Base-by-base conservation (phyloP, 1,140 invertebrate genomes). In the Ooceraea biroi region DNA sequence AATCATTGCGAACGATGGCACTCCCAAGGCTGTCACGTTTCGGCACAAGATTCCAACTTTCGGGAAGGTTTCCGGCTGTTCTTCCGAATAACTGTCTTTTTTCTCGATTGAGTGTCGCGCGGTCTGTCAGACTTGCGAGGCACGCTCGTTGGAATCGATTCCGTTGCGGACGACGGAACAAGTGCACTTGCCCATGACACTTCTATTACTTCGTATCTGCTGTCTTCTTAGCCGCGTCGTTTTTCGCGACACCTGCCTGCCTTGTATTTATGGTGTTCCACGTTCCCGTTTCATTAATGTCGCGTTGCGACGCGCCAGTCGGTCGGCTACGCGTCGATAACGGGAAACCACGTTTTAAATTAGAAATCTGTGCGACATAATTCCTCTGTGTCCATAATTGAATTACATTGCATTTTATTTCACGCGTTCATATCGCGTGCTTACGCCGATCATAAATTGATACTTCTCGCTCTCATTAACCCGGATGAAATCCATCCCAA, bases 101-200 rank as follows among this genome's bases (percentile, higher is more conserved):
- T 58, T 71, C 30, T 22, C 50, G 46, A 60, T 22, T 58, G 46
- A 60, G 22, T 69, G 41, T 69, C 52, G 17, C 17, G 36, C 63
- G 61, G 74, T 80, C 52, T 66, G 36, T 66, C 63, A 69, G 76
- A 78, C 44, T 66, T 61, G 57, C 22, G 44, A 76, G 44, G 17
- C 69, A 7, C 7, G 55, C 22, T 71, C 63, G 65, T 66, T 68
- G 65, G 84, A 85, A 89, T 87, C 83, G 82, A 85, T 87, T 90
- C 82, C 78, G 76, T 89, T 46, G 87, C 85, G 57, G 85, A 78
- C 82, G 87, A 89, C 88, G 74, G 82, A 85, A 87, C 85, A 74
- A 89, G 84, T 85, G 82, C 88, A 87, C 87, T 89, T 91, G 90
- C 82, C 86, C 82, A 72, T 91, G 91, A 91, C 91, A 91, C 85